Evolutionary conservation across 1,140 invertebrate genomes (phyloP).

Genomic region (Drosophila pseudoobscura): DNA sequence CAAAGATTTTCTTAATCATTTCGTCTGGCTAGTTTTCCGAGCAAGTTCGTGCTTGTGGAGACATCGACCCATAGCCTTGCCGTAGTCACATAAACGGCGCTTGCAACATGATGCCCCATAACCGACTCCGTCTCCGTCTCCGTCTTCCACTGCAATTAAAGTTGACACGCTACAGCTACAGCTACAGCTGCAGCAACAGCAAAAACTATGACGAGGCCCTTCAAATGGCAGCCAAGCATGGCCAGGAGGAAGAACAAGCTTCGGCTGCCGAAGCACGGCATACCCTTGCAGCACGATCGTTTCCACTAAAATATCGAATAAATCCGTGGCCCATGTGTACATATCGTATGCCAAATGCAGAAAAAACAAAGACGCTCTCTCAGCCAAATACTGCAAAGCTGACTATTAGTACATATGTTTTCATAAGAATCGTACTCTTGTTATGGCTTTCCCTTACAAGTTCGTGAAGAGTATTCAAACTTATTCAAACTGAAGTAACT

Average conservation of each 20-base stretch:
- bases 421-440: too few species aligned
- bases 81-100: constrained; percentile 42
- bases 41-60: constrained; percentile 33
- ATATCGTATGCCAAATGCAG: too few species aligned
- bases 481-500: constrained; percentile 26
- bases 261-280: too few species aligned
- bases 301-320: constrained; percentile 22
- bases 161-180: constrained; percentile 58
- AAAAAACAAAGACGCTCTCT: too few species aligned
- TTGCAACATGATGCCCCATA: constrained; percentile 54
- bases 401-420: too few species aligned
- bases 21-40: constrained; percentile 2
- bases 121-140: constrained; percentile 59
- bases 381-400: too few species aligned
- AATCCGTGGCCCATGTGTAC: too few species aligned
- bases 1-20: background rate
- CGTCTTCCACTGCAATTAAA: constrained; percentile 71
- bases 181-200: constrained; percentile 28
- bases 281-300: too few species aligned
- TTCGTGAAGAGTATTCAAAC: constrained; percentile 29
- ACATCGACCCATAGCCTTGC: constrained; percentile 50
- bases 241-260: constrained; percentile 2
- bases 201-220: constrained; percentile 74
- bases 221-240: constrained; percentile 74
- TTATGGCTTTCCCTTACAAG: too few species aligned